These are phyloP conservation scores for Conopomorpha cramerella DNA, from an alignment of 1,140 invertebrate species.

Conservation along the genomic window DNA sequence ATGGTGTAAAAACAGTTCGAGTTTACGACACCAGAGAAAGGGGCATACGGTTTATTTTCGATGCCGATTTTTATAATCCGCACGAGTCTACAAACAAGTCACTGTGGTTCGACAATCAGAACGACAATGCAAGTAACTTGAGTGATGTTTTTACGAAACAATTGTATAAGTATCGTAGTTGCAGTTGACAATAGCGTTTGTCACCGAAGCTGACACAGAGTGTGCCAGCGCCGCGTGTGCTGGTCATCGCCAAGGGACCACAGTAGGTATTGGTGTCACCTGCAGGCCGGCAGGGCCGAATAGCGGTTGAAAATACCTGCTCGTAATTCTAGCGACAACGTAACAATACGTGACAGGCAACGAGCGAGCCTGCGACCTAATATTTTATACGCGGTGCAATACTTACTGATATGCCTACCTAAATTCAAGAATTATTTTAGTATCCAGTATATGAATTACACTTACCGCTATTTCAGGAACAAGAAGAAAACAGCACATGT, in stretches of 20 bases:
- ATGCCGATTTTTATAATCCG: too few relatives aligned
- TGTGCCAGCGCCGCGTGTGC: slow-evolving; percentile 23
- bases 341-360: slow-evolving; percentile 33
- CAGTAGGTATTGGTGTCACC: slow-evolving; percentile 44
- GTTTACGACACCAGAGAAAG: too few relatives aligned
- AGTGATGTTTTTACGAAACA: too few relatives aligned
- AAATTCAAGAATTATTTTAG: slow-evolving; percentile 3
- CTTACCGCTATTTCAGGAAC: slow-evolving; percentile 34
- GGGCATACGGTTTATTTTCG: too few relatives aligned
- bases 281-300: slow-evolving; percentile 34
- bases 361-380: slow-evolving; percentile 47
- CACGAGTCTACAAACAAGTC: too few relatives aligned
- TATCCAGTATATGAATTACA: slow-evolving; percentile 12
- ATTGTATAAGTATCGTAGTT: slow-evolving; percentile 25
- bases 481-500: slow-evolving; percentile 33
- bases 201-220: slow-evolving; percentile 24
- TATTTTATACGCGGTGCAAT: slow-evolving; percentile 27
- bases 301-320: slow-evolving; percentile 56
- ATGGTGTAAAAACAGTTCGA: too few relatives aligned
- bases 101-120: too few relatives aligned
- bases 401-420: slow-evolving; percentile 17
- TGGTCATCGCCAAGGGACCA: slow-evolving; percentile 20
- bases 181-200: slow-evolving; percentile 30
- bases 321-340: slow-evolving; percentile 52
- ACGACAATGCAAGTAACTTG: too few relatives aligned